phyloP scores from a whole-genome alignment of 2,113 vertebrate genomes.

The Eublepharis macularius region DNA sequence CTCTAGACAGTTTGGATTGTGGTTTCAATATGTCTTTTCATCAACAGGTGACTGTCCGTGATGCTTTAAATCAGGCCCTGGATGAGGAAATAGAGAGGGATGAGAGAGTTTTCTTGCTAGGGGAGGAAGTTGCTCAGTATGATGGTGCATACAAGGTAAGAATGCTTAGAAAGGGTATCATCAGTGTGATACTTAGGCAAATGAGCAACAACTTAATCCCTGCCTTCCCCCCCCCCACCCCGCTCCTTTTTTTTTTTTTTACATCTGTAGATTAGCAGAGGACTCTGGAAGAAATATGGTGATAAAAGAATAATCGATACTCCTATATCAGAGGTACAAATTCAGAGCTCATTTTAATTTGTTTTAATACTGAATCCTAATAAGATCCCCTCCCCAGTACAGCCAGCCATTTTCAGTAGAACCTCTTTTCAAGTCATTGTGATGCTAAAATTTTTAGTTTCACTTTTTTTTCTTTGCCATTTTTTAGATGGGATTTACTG shows the following conservation, averaged over 20 bases:
- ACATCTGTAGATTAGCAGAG: constrained; percentile 86
- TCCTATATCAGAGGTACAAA: constrained; percentile 92
- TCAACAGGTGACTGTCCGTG: constrained; percentile 91
- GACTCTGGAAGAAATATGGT: constrained; percentile 98
- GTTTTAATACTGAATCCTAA: background rate
- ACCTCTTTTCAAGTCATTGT: background rate
- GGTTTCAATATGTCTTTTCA: background rate
- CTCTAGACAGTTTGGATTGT: background rate
- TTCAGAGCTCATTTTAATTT: background rate
- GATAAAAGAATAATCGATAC: constrained; percentile 97
- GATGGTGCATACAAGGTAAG: constrained; percentile 97
- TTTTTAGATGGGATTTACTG: constrained; percentile 94
- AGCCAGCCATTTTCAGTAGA: background rate
- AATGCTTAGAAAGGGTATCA: too few relatives aligned
- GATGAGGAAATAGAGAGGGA: constrained; percentile 97
- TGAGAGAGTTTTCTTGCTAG: constrained; percentile 91
- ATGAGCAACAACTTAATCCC: background rate
- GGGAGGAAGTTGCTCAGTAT: constrained; percentile 98
- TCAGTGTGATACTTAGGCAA: background rate
- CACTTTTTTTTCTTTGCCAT: constrained; percentile 15
- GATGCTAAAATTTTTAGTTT: background rate
- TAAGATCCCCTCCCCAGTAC: background rate
- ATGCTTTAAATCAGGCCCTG: constrained; percentile 95
- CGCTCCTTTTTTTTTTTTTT: constrained; percentile 23
- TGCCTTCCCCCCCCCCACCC: background rate